phyloP scores from a whole-genome alignment of 2,888 invertebrate species.

The Mantis religiosa region DNA sequence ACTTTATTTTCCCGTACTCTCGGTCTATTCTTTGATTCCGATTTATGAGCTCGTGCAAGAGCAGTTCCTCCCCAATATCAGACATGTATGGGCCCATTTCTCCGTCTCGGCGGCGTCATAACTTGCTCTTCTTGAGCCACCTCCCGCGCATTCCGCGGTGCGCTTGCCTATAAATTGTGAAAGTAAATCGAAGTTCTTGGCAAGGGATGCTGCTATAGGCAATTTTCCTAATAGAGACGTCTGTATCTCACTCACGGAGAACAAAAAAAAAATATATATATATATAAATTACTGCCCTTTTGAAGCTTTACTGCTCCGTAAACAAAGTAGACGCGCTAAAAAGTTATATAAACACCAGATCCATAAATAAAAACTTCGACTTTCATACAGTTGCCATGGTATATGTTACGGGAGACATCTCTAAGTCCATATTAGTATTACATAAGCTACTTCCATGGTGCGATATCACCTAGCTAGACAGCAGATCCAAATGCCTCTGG shows the following conservation, averaged over 20 bases:
- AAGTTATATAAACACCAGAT: background rate
- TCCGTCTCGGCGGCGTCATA: background rate
- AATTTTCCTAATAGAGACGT: background rate
- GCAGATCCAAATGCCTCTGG: no score
- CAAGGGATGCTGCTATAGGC: background rate
- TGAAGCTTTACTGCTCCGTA: background rate
- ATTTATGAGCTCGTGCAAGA: background rate
- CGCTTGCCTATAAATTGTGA: background rate
- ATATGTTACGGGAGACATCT: no score
- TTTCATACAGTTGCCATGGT: no score
- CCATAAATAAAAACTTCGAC: background rate
- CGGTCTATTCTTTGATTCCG: conserved; percentile 2
- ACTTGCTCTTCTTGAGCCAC: background rate
- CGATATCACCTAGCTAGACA: no score
- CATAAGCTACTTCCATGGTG: no score
- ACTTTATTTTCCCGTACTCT: background rate
- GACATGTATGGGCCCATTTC: background rate
- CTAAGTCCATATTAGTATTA: no score
- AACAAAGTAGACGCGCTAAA: background rate
- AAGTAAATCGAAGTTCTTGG: background rate
- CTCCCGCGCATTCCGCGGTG: no score
- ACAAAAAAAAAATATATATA: background rate
- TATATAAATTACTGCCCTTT: background rate
- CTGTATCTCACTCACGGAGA: background rate
- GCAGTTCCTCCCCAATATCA: background rate